Evolutionary conservation across 2,113 vertebrate genomes (phyloP).

Genomic region (Montifringilla adamsi): DNA sequence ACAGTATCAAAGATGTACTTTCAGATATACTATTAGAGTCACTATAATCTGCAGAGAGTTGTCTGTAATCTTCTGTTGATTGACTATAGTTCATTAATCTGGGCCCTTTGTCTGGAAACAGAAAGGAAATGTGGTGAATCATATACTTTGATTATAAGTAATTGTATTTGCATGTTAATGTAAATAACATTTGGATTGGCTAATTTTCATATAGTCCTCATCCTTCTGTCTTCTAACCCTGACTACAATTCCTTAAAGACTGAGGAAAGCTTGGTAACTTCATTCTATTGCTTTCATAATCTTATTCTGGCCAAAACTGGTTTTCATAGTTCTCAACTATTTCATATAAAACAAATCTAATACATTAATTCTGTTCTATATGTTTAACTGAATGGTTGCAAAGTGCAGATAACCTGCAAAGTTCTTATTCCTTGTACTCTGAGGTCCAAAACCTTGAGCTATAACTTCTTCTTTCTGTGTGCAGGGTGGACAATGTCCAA

Average conservation of each 20-base stretch:
- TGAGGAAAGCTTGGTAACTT: not conserved
- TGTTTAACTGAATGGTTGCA: not conserved
- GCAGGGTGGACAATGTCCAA: not conserved
- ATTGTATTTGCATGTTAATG: not conserved
- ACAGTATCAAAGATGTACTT: slow-evolving; percentile 42
- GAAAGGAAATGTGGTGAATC: not conserved
- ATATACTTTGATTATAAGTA: not conserved
- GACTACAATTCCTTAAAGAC: not conserved
- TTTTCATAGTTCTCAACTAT: not conserved
- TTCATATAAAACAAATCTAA: not conserved
- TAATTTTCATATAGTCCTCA: not conserved
- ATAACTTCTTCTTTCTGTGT: not conserved
- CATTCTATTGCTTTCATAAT: not conserved
- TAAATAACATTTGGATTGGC: not conserved
- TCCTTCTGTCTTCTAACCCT: not conserved
- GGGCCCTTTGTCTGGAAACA: slow-evolving; percentile 36
- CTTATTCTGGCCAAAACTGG: not conserved
- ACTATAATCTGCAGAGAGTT: slow-evolving; percentile 44
- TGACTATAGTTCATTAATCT: slow-evolving; percentile 55
- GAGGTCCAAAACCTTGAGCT: not conserved
- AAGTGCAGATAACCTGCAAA: not conserved
- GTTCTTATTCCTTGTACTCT: not conserved
- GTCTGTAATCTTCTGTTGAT: slow-evolving; percentile 60
- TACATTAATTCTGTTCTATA: not conserved
- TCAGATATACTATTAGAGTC: slow-evolving; percentile 62